Conservation (phyloP, 2,888 invertebrate genomes). For the Escarpia spicata region DNA sequence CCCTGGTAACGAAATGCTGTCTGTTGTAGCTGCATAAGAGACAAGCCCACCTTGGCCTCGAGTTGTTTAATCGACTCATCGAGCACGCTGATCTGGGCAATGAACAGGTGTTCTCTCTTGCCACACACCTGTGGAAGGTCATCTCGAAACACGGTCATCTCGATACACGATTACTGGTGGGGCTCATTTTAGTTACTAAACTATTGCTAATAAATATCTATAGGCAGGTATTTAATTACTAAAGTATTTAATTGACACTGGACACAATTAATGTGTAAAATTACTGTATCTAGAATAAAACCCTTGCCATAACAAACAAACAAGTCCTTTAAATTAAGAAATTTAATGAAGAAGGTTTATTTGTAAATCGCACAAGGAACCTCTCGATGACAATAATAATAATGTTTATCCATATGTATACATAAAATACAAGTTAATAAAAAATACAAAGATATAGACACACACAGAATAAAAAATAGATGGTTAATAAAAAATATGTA, state of each 20-base stretch:
- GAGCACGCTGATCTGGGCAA: conserved; percentile 63
- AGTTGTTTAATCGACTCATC: conserved; percentile 67
- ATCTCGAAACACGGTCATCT: conserved; percentile 74
- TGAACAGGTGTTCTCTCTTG: conserved; percentile 74
- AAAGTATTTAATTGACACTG: not conserved
- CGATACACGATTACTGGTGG: conserved; percentile 66
- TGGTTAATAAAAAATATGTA: no score
- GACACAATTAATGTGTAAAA: not conserved
- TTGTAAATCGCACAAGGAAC: not conserved
- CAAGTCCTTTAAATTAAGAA: no score
- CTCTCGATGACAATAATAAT: not conserved
- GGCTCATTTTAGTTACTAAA: conserved; percentile 20
- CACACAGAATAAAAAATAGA: no score
- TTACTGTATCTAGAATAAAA: no score
- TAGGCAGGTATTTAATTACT: not conserved
- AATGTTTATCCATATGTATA: not conserved
- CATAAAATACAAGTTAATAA: no score
- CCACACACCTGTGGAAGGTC: conserved; percentile 84
- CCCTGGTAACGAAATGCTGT: not conserved
- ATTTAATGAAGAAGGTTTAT: not conserved
- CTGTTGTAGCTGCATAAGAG: conserved; percentile 56
- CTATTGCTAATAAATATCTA: not conserved
- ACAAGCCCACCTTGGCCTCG: conserved; percentile 76
- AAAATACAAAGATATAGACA: no score
- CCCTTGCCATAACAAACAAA: no score